These are phyloP conservation scores for Drosophila tripunctata DNA, from an alignment of 2,888 invertebrate genomes.

Conservation along the genomic window DNA sequence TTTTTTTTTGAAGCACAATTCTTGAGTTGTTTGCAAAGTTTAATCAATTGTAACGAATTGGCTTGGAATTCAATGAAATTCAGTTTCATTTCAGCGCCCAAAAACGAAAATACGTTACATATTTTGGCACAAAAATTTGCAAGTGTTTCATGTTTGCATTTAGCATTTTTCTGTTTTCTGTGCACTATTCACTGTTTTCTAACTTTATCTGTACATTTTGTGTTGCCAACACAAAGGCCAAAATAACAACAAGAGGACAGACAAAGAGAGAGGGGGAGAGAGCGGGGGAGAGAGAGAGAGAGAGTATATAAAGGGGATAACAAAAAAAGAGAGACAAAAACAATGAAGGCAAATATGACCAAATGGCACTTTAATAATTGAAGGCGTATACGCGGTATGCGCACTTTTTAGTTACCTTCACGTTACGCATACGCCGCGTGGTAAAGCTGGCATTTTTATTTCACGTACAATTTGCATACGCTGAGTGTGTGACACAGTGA, in stretches of 20 bases:
- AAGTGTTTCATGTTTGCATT: not conserved
- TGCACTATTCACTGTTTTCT: slow-evolving; percentile 24
- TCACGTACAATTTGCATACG: slow-evolving; percentile 48
- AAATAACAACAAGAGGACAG: not conserved
- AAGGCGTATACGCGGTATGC: slow-evolving; percentile 50
- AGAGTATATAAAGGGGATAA: not conserved
- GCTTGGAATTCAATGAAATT: not conserved
- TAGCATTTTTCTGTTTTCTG: not conserved
- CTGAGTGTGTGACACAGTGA: slow-evolving; percentile 8
- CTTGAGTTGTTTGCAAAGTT: not conserved
- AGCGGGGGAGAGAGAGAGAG: not conserved
- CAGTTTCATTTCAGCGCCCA: not conserved
- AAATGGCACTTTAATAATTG: slow-evolving; percentile 54
- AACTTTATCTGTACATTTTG: slow-evolving; percentile 18
- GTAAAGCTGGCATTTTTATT: slow-evolving; percentile 23
- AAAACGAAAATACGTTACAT: not conserved
- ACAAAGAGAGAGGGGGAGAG: not conserved
- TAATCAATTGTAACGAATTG: not conserved
- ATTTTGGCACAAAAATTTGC: slow-evolving; percentile 2
- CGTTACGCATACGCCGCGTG: slow-evolving; percentile 50
- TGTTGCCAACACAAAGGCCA: not conserved
- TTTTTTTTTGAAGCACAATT: no score
- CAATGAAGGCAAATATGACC: slow-evolving; percentile 1
- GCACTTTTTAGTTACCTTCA: slow-evolving; percentile 45
- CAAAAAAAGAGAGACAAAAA: not conserved